A percentile compares a stretch with the other conserved stretches of the same genome.
phyloP scores from a whole-genome alignment of 2,888 invertebrate genomes.

The Pyrrhia umbra region DNA sequence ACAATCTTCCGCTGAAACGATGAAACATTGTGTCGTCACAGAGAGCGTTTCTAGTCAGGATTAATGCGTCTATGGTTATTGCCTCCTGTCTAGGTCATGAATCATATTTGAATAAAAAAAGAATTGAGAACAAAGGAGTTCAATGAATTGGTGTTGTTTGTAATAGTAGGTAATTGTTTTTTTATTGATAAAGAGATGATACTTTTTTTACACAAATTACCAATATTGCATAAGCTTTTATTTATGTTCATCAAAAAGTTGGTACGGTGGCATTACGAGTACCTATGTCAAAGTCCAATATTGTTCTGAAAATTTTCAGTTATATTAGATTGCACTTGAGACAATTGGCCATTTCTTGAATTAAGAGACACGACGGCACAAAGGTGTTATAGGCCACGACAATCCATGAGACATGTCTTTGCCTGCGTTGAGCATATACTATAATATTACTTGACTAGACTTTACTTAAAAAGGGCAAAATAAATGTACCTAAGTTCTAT shows the following conservation, averaged over 20 bases:
- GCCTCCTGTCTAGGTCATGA: slow-evolving; percentile 54
- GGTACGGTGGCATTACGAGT: too few species aligned
- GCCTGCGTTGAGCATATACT: too few species aligned
- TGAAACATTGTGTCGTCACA: slow-evolving; percentile 76
- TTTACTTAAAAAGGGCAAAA: too few species aligned
- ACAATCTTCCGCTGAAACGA: slow-evolving; percentile 80
- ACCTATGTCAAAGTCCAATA: too few species aligned
- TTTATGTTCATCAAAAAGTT: too few species aligned
- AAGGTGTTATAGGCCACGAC: neutral
- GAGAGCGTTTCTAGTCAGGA: slow-evolving; percentile 62
- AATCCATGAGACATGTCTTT: neutral
- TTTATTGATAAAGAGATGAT: slow-evolving; percentile 23
- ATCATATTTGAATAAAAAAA: slow-evolving; percentile 49
- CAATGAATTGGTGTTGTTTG: slow-evolving; percentile 34
- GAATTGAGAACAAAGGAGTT: slow-evolving; percentile 52
- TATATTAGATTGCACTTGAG: slow-evolving; percentile 12
- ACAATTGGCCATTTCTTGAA: slow-evolving; percentile 15
- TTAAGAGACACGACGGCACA: neutral
- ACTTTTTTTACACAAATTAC: neutral
- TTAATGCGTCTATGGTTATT: slow-evolving; percentile 63
- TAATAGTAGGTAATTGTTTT: slow-evolving; percentile 38
- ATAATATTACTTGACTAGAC: too few species aligned
- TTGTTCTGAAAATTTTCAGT: neutral
- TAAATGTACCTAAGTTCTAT: neutral
- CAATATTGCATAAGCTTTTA: neutral